Conservation (phyloP, 2,113 vertebrate species). For the Serinus canaria region DNA sequence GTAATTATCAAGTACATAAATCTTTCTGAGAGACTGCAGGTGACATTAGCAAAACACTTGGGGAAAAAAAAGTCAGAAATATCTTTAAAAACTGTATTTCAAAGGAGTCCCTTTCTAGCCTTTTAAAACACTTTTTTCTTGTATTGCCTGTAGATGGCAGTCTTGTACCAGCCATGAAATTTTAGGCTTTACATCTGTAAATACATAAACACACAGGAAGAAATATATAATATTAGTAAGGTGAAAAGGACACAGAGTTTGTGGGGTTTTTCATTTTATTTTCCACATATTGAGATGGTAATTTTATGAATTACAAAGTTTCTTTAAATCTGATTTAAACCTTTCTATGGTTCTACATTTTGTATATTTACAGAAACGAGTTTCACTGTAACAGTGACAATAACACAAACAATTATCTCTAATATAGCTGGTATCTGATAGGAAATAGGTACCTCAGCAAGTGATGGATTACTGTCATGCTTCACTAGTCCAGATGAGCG, state of each 20-base stretch:
- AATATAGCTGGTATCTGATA: not conserved
- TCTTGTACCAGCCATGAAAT: not conserved
- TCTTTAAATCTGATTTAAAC: not conserved
- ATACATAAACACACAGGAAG: fast-evolving
- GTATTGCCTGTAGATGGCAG: conserved; percentile 54
- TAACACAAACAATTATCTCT: not conserved
- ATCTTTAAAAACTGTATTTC: not conserved
- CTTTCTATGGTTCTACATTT: not conserved
- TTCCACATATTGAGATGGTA: not conserved
- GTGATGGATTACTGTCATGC: not conserved
- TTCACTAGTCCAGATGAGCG: not conserved
- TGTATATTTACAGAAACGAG: not conserved
- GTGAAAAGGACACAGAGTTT: not conserved
- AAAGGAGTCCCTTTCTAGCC: fast-evolving
- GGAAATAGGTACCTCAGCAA: not conserved
- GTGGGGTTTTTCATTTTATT: not conserved
- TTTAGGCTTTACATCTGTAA: fast-evolving
- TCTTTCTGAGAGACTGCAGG: not conserved
- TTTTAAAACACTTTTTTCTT: not conserved
- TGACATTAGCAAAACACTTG: fast-evolving
- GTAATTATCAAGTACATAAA: not conserved
- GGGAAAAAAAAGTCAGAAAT: not conserved
- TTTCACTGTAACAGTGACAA: not conserved
- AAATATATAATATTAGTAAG: not conserved
- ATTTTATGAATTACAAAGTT: not conserved